Conservation (phyloP, 2,888 invertebrate genomes). For the Leptinotarsa peninsularis region DNA sequence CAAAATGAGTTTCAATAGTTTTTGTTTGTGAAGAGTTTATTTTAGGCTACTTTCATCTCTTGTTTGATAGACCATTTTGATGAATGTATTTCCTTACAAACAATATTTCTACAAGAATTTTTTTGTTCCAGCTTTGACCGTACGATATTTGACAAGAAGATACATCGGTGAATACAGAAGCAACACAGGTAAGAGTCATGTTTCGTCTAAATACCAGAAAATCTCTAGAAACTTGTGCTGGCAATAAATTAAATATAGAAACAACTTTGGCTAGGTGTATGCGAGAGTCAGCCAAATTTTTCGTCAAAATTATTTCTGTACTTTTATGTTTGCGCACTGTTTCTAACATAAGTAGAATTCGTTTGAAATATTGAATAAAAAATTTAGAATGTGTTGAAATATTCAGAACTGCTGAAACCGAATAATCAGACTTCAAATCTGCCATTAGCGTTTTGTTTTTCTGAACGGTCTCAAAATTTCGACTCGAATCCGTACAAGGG, state of each 20-base stretch:
- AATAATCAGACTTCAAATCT: too few relatives aligned
- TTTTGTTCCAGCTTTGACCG: constrained; percentile 77
- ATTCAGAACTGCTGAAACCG: not conserved
- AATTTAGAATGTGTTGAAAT: not conserved
- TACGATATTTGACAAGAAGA: constrained; percentile 80
- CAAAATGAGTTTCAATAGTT: too few relatives aligned
- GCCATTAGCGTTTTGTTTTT: too few relatives aligned
- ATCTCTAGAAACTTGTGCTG: constrained; percentile 12
- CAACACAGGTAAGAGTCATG: constrained; percentile 74
- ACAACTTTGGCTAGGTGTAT: constrained; percentile 16
- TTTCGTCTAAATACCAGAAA: not conserved
- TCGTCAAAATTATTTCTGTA: constrained; percentile 8
- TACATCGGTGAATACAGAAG: constrained; percentile 86
- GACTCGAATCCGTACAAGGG: too few relatives aligned
- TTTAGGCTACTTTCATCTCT: too few relatives aligned
- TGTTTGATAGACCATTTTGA: too few relatives aligned
- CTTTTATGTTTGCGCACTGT: constrained; percentile 6
- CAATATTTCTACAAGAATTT: not conserved
- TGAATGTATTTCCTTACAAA: not conserved
- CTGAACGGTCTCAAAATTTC: too few relatives aligned
- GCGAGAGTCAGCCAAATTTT: constrained; percentile 17
- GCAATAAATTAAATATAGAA: constrained; percentile 18
- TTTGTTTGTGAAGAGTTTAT: too few relatives aligned
- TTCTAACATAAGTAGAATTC: not conserved
- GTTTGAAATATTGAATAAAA: not conserved